Conservation (phyloP, 1,140 invertebrate genomes). For the Acromyrmex charruanus region DNA sequence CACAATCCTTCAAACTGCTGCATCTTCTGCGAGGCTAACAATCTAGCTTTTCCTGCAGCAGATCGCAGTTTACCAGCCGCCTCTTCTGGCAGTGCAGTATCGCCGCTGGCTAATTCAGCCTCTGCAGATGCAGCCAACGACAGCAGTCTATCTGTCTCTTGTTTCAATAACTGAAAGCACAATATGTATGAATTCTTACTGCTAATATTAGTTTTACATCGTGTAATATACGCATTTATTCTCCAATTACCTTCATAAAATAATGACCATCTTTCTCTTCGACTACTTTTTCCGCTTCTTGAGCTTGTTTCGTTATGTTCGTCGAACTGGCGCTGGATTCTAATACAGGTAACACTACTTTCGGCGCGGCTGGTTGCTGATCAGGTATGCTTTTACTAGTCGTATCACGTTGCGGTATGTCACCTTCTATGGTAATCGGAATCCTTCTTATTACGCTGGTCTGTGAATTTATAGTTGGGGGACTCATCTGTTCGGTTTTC, state of each 20-base stretch:
- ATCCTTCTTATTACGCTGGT: constrained; percentile 42
- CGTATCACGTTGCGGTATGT: constrained; percentile 56
- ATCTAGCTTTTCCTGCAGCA: constrained; percentile 95
- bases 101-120: constrained; percentile 87
- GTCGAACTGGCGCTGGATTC: constrained; percentile 78
- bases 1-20: constrained; percentile 97
- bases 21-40: constrained; percentile 97
- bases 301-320: constrained; percentile 77
- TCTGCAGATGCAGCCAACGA: constrained; percentile 90
- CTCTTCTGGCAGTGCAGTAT: constrained; percentile 89
- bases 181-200: constrained; percentile 5
- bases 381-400: constrained; percentile 82
- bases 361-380: constrained; percentile 85
- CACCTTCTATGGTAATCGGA: constrained; percentile 37
- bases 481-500: constrained; percentile 63
- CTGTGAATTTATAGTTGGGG: constrained; percentile 27
- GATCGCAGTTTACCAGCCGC: constrained; percentile 93
- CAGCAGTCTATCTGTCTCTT: constrained; percentile 90
- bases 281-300: constrained; percentile 70
- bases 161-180: constrained; percentile 88
- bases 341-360: constrained; percentile 85
- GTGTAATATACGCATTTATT: not conserved
- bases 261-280: constrained; percentile 91
- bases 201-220: not conserved
- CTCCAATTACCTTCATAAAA: constrained; percentile 87